Percentiles rank a stretch among this genome's conserved stretches.
These are phyloP conservation scores for Bubo blakistoni DNA, from an alignment of 2,113 vertebrate genomes.

Conservation along the genomic window DNA sequence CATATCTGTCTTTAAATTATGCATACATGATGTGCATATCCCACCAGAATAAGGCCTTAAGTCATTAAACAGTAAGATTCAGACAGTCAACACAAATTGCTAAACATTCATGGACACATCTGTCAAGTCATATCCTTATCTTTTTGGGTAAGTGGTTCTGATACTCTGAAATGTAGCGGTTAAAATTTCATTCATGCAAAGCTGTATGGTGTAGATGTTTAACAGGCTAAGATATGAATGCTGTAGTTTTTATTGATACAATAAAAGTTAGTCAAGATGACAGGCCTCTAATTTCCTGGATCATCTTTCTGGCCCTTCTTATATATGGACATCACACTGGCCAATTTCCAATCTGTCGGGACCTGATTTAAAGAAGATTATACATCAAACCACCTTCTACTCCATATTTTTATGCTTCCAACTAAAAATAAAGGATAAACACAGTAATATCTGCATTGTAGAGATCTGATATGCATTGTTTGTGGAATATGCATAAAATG, in stretches of 20 bases:
- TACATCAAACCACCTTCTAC: not conserved
- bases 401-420: not conserved
- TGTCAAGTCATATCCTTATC: not conserved
- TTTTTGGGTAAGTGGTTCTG: not conserved
- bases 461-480: not conserved
- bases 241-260: not conserved
- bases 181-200: constrained; percentile 12
- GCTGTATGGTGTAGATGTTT: not conserved
- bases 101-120: not conserved
- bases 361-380: not conserved
- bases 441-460: not conserved
- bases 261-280: not conserved
- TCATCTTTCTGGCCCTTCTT: too few relatives aligned
- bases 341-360: too few relatives aligned
- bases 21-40: not conserved
- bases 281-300: too few relatives aligned
- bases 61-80: not conserved
- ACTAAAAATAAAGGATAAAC: not conserved
- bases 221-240: not conserved
- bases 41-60: not conserved
- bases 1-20: not conserved
- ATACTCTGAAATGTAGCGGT: not conserved
- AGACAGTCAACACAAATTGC: not conserved
- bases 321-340: too few relatives aligned
- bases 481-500: not conserved